A percentile compares a stretch with the other conserved stretches of the same genome.
Conservation (phyloP, 35 echinoderm and acorn worm species). For the Amphiura filiformis region DNA sequence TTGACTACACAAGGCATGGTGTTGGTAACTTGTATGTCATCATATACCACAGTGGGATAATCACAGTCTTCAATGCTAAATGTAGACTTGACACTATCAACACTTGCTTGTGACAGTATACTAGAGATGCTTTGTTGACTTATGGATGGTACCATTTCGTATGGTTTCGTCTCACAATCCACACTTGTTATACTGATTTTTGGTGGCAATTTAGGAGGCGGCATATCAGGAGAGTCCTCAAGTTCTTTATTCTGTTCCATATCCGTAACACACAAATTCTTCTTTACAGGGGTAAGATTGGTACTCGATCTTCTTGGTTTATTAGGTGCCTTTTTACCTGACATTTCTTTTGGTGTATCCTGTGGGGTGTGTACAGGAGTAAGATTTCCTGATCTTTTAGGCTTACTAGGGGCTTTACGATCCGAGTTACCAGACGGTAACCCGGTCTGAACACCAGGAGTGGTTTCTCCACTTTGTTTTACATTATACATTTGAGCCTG, state of each 20-base stretch:
- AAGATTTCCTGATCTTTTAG: background rate
- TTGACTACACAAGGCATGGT: too few relatives aligned
- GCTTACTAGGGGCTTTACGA: background rate
- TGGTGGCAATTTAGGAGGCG: background rate
- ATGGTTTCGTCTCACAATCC: background rate
- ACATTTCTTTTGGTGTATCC: background rate
- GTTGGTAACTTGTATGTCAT: too few relatives aligned
- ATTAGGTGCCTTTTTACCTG: background rate
- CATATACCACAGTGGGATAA: background rate
- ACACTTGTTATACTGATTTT: background rate
- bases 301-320: background rate
- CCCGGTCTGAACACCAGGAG: too few relatives aligned
- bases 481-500: background rate
- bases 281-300: background rate
- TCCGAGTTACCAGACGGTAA: too few relatives aligned
- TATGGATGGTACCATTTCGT: slow-evolving; percentile 12
- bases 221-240: background rate
- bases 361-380: background rate
- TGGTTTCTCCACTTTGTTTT: background rate
- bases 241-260: background rate
- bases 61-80: slow-evolving; percentile 50
- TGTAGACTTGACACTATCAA: slow-evolving; percentile 56
- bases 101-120: slow-evolving; percentile 61
- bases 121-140: slow-evolving; percentile 81
- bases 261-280: too few relatives aligned